A percentile compares a stretch with the other conserved stretches of the same genome.
Conservation (phyloP, 2,888 invertebrate genomes). For the Chloroclystis v-ata region DNA sequence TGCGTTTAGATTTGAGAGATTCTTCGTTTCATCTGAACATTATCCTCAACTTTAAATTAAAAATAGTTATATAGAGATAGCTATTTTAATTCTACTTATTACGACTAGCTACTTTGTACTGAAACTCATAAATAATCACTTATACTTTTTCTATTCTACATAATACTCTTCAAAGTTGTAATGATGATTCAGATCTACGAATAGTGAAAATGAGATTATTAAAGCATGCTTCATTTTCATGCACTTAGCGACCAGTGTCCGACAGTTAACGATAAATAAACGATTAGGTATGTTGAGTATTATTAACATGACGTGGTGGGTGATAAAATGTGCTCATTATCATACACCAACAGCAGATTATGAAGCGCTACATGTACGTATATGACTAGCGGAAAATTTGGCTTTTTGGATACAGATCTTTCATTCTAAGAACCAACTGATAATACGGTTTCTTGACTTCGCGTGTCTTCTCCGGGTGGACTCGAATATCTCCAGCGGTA, state of each 20-base stretch:
- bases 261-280: constrained; percentile 42
- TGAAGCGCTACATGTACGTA: constrained; percentile 56
- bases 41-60: constrained; percentile 19
- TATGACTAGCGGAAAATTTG: constrained; percentile 65
- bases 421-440: constrained; percentile 78
- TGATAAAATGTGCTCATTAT: constrained; percentile 42
- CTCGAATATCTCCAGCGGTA: constrained; percentile 78
- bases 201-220: constrained; percentile 40
- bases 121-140: constrained; percentile 35
- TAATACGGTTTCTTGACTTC: constrained; percentile 77
- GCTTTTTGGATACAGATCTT: constrained; percentile 54
- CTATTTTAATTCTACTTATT: constrained; percentile 33
- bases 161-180: constrained; percentile 24
- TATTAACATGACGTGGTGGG: constrained; percentile 45
- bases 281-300: constrained; percentile 49
- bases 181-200: constrained; percentile 50
- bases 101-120: constrained; percentile 73
- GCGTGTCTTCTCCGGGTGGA: constrained; percentile 75
- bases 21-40: constrained; percentile 30
- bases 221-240: constrained; percentile 64
- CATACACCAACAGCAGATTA: constrained; percentile 52
- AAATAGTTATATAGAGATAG: constrained; percentile 33
- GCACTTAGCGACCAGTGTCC: constrained; percentile 54
- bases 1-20: constrained; percentile 22
- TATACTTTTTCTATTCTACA: constrained; percentile 21